Percentiles rank a stretch among this genome's conserved stretches.
These are phyloP conservation scores for Leuciscus waleckii DNA, from an alignment of 2,797 vertebrate genomes.

Conservation along the genomic window DNA sequence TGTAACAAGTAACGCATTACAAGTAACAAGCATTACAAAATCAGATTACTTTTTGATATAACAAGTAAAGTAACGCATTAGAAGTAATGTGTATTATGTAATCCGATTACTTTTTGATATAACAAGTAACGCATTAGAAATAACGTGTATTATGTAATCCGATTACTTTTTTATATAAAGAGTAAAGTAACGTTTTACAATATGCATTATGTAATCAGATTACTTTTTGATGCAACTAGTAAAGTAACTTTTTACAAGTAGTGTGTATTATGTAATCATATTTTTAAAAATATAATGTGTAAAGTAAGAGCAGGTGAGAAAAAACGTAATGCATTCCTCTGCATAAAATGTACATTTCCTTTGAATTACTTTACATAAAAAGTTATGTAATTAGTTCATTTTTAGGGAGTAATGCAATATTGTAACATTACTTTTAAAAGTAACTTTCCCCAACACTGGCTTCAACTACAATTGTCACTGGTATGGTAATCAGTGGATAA, in stretches of 20 bases:
- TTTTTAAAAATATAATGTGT: no score
- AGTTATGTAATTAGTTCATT: not conserved
- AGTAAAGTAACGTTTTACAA: no score
- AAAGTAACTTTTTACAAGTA: no score
- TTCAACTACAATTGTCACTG: not conserved
- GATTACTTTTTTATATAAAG: no score
- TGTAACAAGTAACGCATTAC: not conserved
- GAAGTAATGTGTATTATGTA: not conserved
- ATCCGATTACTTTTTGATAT: not conserved
- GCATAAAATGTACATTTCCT: not conserved
- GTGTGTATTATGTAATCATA: no score
- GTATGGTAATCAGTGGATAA: not conserved
- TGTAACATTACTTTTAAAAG: no score
- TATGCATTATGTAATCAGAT: not conserved
- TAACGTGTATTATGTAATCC: not conserved
- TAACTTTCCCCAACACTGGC: no score
- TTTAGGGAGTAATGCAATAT: not conserved
- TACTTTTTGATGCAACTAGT: not conserved
- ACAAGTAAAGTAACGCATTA: not conserved
- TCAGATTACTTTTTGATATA: not conserved
- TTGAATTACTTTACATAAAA: not conserved
- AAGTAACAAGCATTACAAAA: rapidly evolving
- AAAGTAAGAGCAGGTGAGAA: not conserved
- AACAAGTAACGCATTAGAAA: not conserved
- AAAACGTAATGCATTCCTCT: not conserved